Evolutionary conservation across 2,113 vertebrate genomes (phyloP).

Genomic region (Podarcis raffonei): DNA sequence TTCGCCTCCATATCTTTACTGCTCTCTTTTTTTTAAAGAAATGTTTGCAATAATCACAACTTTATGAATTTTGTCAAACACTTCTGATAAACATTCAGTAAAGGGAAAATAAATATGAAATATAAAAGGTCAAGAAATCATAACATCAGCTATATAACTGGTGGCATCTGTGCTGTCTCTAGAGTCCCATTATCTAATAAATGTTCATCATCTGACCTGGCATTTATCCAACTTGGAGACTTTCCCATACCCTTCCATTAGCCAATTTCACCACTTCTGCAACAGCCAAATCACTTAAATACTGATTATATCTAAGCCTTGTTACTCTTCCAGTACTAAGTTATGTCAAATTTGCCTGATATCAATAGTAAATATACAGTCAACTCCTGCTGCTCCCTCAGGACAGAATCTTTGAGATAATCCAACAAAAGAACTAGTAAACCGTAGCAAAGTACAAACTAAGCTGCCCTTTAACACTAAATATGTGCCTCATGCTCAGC

Average conservation of each 20-base stretch:
- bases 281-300: not conserved
- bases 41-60: not conserved
- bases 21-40: not conserved
- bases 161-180: not conserved
- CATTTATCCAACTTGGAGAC: not conserved
- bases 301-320: not conserved
- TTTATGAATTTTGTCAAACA: not conserved
- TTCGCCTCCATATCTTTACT: not conserved
- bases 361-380: not conserved
- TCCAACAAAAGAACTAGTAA: not conserved
- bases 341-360: not conserved
- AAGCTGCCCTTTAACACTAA: not conserved
- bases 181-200: not conserved
- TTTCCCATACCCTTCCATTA: not conserved
- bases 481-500: not conserved
- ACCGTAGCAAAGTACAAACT: not conserved
- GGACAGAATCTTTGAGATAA: not conserved
- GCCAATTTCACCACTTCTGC: not conserved
- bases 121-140: not conserved
- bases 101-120: not conserved
- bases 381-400: not conserved
- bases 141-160: not conserved
- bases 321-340: not conserved
- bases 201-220: not conserved
- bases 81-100: not conserved